Evolutionary conservation across 37 sponge, comb jelly and placozoan species (phyloP), one percentile per base, ranked within the genome.

Genomic region (Crambe crambe): DNA sequence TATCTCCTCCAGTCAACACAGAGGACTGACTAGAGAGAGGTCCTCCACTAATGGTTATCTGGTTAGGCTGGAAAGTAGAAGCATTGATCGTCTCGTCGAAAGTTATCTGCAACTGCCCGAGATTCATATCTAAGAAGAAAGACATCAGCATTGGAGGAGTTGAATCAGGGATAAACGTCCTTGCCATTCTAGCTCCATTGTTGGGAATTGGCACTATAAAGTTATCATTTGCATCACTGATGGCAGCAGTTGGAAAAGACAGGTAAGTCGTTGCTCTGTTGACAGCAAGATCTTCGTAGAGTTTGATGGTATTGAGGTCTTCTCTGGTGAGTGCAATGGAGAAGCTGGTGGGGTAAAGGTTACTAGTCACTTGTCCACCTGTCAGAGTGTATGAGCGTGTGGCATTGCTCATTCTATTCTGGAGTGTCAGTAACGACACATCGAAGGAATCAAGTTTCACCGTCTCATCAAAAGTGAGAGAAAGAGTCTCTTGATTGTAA

Each of bases 11-110:
- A 8, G 83, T 84, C 5, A 94, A 60, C 32, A 40, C 26, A 69
- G 69, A 94, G 25, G 78, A 64, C 6, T 70, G 56, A 12, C 84
- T 77, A 47, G 68, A 21, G 5, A 37, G 25, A 3, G 56, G 37
- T 38, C 27, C 58, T 40, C 21, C 58, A 70, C 56, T 72, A 34
- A 94, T 37, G 38, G 58, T 64, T 57, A 94, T 58, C 64, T 59
- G 68, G 39, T 43, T 12, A 8, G 91, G 79, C 27, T 80, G 39
- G 56, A 94, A 87, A 27, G 86, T 87, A 26, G 80, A 37, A 12
- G 85, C 85, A 67, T 90, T 84, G 0, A 94, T 85, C 40, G 88
- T 81, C 62, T 94, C 95, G 73, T 90, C 91, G 75, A 94, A 94
- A 1, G 95, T 94, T 5, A 94, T 63, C 12, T 17, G 1, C 0